These are phyloP conservation scores for Keiferia lycopersicella DNA, from an alignment of 2,888 invertebrate genomes.

Conservation along the genomic window DNA sequence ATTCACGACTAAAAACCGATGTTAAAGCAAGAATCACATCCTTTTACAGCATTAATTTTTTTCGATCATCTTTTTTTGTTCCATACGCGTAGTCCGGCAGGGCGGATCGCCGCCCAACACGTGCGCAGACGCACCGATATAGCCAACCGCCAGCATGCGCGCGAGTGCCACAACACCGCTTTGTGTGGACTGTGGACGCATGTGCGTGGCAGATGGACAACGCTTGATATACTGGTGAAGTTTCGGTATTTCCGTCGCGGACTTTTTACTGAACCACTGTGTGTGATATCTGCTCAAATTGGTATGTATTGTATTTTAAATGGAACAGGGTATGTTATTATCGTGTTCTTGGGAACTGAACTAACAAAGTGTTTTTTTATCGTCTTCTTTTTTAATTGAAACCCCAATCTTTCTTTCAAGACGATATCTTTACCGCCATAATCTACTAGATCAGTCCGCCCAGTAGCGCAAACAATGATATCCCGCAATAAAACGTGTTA, in stretches of 20 bases:
- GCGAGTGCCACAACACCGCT: neutral
- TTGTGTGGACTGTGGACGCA: neutral
- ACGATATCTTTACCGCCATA: slow-evolving; percentile 16
- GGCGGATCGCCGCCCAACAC: slow-evolving; percentile 33
- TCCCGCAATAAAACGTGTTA: slow-evolving; percentile 68
- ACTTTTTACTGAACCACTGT: neutral
- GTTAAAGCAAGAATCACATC: too few relatives aligned
- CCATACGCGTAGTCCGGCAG: neutral
- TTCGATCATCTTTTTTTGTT: neutral
- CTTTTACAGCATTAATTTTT: too few relatives aligned
- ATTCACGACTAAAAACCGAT: too few relatives aligned
- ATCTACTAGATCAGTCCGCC: slow-evolving; percentile 21
- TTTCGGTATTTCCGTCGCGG: neutral
- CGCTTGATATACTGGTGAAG: neutral
- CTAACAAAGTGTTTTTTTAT: slow-evolving; percentile 9
- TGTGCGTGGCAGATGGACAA: slow-evolving; percentile 4
- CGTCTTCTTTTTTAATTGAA: slow-evolving; percentile 34
- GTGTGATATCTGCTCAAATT: too few relatives aligned
- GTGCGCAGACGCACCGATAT: slow-evolving; percentile 38
- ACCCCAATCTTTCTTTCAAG: slow-evolving; percentile 25
- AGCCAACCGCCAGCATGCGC: slow-evolving; percentile 30
- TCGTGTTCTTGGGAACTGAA: slow-evolving; percentile 3
- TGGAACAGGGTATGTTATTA: neutral
- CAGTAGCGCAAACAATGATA: slow-evolving; percentile 23
- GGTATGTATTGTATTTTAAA: too few relatives aligned